Evolutionary conservation across 1,140 invertebrate species (phyloP).

Genomic region (Platorchestia sp.): DNA sequence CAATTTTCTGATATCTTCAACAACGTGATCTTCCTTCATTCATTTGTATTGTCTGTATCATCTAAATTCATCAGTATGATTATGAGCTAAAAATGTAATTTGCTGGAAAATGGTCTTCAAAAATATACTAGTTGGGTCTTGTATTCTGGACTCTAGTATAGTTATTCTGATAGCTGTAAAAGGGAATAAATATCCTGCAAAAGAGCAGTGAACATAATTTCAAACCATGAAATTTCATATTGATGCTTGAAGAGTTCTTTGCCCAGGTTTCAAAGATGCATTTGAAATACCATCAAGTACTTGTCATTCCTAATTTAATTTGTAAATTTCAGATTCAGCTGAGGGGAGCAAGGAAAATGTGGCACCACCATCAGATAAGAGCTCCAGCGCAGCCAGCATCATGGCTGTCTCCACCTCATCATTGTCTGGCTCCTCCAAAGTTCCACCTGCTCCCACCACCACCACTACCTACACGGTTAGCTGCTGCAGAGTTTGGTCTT

Average conservation of each 20-base stretch:
- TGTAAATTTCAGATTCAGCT: slow-evolving; percentile 7
- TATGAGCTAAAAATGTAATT: too few species aligned
- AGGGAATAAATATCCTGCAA: too few species aligned
- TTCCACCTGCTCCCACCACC: background rate
- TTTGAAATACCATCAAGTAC: background rate
- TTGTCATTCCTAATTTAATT: background rate
- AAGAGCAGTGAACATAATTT: too few species aligned
- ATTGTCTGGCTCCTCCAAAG: background rate
- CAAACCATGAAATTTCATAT: too few species aligned
- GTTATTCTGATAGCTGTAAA: too few species aligned
- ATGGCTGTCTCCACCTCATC: background rate
- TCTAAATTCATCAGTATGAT: too few species aligned
- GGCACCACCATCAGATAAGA: slow-evolving; percentile 3
- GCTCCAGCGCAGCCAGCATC: slow-evolving; percentile 10
- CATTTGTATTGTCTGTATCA: too few species aligned
- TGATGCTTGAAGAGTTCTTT: background rate
- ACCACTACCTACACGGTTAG: slow-evolving; percentile 10
- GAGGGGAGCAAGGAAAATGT: slow-evolving; percentile 48
- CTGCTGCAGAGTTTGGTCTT: background rate
- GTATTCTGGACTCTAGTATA: too few species aligned
- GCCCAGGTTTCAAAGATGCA: background rate
- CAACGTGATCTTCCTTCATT: too few species aligned
- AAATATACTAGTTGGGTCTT: too few species aligned
- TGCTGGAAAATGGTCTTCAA: too few species aligned
- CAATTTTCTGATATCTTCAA: too few species aligned